phyloP scores from a whole-genome alignment of 1,140 invertebrate species.

The Tetramorium parvispinum region DNA sequence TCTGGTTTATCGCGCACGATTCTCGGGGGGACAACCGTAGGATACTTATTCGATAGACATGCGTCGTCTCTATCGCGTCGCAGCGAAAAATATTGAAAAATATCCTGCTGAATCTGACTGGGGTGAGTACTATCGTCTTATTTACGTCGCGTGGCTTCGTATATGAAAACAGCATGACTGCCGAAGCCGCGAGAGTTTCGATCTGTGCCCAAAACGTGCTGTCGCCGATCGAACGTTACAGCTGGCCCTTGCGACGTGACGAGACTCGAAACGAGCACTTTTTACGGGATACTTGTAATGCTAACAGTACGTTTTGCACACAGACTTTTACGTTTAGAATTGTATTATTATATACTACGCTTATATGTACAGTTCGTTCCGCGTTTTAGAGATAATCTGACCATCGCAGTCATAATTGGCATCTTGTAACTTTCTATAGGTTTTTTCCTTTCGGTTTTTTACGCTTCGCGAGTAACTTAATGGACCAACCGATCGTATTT shows the following conservation, averaged over 20 bases:
- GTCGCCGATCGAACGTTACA: not conserved
- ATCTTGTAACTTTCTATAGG: slow-evolving; percentile 48
- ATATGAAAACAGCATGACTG: slow-evolving; percentile 45
- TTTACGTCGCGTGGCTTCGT: slow-evolving; percentile 47
- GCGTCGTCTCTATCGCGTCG: slow-evolving; percentile 13
- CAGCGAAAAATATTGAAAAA: slow-evolving; percentile 62
- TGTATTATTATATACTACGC: slow-evolving; percentile 39
- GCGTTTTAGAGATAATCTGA: slow-evolving; percentile 45
- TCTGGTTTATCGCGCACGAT: slow-evolving; percentile 24
- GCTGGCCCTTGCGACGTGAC: not conserved
- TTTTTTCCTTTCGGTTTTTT: slow-evolving; percentile 27
- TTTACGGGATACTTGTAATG: not conserved
- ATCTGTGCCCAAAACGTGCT: slow-evolving; percentile 18
- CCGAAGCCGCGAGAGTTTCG: slow-evolving; percentile 43
- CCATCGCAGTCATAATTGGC: slow-evolving; percentile 49
- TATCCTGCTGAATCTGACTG: slow-evolving; percentile 48
- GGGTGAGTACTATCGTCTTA: slow-evolving; percentile 48
- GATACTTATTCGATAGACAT: slow-evolving; percentile 58
- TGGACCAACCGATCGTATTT: not conserved
- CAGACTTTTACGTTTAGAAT: slow-evolving; percentile 61
- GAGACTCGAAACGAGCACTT: not conserved
- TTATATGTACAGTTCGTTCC: slow-evolving; percentile 65
- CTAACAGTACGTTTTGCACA: slow-evolving; percentile 41
- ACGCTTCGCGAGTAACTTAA: slow-evolving; percentile 15
- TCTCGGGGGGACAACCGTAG: slow-evolving; percentile 31